Evolutionary conservation across 2,113 vertebrate species (phyloP), one percentile per base, ranked within the genome.

Genomic region (Melanocharis versteri): DNA sequence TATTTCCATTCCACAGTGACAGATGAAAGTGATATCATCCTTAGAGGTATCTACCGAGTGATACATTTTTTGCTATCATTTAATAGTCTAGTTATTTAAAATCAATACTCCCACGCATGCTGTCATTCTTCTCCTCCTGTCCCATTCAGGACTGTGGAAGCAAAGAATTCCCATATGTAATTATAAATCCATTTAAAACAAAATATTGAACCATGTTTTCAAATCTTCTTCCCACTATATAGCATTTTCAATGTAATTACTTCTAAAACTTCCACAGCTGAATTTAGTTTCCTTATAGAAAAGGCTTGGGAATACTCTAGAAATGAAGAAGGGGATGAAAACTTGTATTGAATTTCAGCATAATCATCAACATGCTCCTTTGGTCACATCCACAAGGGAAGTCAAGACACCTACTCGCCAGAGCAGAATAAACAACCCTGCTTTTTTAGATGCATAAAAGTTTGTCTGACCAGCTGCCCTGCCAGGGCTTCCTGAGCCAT

Each of bases 41-140:
- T 92, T 42, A 75, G 64, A 11, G 2, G n/a, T 48, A 81, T 57
- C 73, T 88, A 89, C 31, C 0, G 1, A 93, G 64, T 51, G 88
- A 89, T 78, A 60, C 51, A 71, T 83, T 95, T 96, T 96, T 96
- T 90, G 71, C 60, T 83, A 84, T 90, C 69, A 87, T 81, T 97
- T 97, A 94, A 94, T 83, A 94, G 69, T 71, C 90, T 89, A 92
- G 88, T 96, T 96, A 95, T 82, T 92, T 60, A 94, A 90, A 90
- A 94, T 95, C 96, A 94, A 97, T 96, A 94, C 72, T 87, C 76
- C 76, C 72, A 94, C 72, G 22, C 58, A 78, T 20, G 47, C 90
- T 90, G 86, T 90, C 90, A 94, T 93, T 91, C 93, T 76, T 96
- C 69, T 96, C 30, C 39, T 80, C 78, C 71, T 86, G 57, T 83